Conservation (phyloP, 1,140 invertebrate genomes). For the Zaprionus gabonicus region DNA sequence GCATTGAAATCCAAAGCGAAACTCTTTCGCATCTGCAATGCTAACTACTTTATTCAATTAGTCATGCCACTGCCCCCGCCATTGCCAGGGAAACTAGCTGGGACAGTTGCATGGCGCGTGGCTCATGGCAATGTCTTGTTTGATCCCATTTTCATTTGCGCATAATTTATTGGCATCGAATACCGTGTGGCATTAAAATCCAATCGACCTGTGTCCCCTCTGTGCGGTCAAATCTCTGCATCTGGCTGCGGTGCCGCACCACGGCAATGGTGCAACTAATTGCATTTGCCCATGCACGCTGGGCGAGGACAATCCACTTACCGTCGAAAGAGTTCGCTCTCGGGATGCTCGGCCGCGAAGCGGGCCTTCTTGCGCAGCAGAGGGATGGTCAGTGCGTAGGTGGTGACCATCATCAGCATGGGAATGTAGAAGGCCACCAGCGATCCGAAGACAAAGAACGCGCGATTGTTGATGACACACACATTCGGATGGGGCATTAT, state of each 20-base stretch:
- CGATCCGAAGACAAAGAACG: conserved; percentile 95
- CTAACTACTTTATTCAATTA: conserved; percentile 34
- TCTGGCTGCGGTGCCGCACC: conserved; percentile 25
- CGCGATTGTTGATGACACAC: conserved; percentile 94
- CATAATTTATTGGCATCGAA: conserved; percentile 66
- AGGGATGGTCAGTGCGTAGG: conserved; percentile 95
- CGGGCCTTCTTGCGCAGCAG: conserved; percentile 90
- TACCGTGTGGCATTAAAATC: conserved; percentile 20
- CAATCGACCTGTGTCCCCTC: conserved; percentile 28
- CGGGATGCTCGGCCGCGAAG: conserved; percentile 88
- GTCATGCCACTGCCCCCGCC: not conserved
- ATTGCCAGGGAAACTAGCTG: not conserved
- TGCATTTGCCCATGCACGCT: conserved; percentile 36
- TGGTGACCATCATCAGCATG: conserved; percentile 95
- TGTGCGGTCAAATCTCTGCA: conserved; percentile 31
- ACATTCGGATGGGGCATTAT: conserved; percentile 90
- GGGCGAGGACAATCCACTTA: conserved; percentile 42
- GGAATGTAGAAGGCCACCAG: conserved; percentile 96
- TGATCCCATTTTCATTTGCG: conserved; percentile 46
- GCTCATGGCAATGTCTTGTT: conserved; percentile 1
- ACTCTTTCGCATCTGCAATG: conserved; percentile 4
- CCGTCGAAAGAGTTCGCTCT: conserved; percentile 86
- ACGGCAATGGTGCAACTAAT: conserved; percentile 41
- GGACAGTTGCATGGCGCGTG: conserved; percentile 12
- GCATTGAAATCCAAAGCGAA: not conserved